Percentiles rank a stretch among this genome's conserved stretches.
Evolutionary conservation across 2,113 vertebrate species (phyloP).

Genomic region (Pituophis catenifer): DNA sequence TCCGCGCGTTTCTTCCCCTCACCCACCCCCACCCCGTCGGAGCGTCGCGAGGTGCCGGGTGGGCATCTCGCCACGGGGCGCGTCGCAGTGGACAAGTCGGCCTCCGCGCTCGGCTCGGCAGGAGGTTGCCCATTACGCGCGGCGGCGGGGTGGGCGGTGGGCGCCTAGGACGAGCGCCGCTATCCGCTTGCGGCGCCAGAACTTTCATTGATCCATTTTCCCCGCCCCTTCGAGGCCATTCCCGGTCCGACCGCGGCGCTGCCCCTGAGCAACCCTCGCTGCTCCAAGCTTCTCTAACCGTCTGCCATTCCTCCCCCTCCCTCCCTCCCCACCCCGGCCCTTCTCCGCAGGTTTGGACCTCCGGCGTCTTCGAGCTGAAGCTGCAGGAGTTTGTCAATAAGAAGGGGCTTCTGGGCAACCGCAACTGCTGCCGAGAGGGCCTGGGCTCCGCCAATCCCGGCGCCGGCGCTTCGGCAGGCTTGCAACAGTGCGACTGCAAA

Average conservation of each 20-base stretch:
- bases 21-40: neutral
- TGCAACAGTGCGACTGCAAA: slow-evolving; percentile 92
- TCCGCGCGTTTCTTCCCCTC: neutral
- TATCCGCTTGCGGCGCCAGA: neutral
- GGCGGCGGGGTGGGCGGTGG: neutral
- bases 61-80: neutral
- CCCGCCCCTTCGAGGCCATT: neutral
- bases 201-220: neutral
- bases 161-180: too few species aligned
- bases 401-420: slow-evolving; percentile 86
- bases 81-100: neutral
- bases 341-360: slow-evolving; percentile 81
- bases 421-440: slow-evolving; percentile 86
- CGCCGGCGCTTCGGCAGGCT: slow-evolving; percentile 62
- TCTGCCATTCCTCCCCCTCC: neutral
- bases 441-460: slow-evolving; percentile 62
- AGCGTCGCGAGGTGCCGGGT: neutral
- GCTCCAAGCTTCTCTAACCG: neutral
- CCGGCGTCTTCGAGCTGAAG: slow-evolving; percentile 96
- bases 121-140: neutral
- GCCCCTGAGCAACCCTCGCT: neutral
- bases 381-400: slow-evolving; percentile 97
- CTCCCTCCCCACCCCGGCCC: neutral
- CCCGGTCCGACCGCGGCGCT: neutral
- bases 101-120: neutral